Evolutionary conservation across 2,888 invertebrate species (phyloP).

Genomic region (Eretmocerus hayati): DNA sequence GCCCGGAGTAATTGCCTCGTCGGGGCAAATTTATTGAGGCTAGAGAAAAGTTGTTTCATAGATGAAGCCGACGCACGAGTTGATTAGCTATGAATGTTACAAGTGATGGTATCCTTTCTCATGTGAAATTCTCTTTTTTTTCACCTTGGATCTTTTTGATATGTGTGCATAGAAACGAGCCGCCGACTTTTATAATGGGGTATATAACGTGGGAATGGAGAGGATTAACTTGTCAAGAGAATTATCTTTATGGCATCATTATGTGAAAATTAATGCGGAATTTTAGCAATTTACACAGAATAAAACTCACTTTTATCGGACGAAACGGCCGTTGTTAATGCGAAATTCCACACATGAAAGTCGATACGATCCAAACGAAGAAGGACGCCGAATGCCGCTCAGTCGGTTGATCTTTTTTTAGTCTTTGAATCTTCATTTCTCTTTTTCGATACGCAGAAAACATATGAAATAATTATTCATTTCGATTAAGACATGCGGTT

Average conservation of each 20-base stretch:
- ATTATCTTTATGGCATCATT: constrained; percentile 21
- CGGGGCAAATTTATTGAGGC: constrained; percentile 38
- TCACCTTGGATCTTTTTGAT: too few relatives aligned
- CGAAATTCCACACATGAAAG: constrained; percentile 23
- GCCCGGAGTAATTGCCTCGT: constrained; percentile 40
- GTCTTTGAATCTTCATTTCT: neutral
- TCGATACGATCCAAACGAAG: constrained; percentile 18
- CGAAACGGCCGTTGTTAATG: constrained; percentile 18
- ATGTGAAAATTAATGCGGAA: constrained; percentile 23
- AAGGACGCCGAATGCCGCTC: too few relatives aligned
- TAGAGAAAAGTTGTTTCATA: constrained; percentile 30
- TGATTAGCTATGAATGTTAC: constrained; percentile 32
- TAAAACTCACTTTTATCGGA: constrained; percentile 22
- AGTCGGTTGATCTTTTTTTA: neutral
- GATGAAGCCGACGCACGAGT: constrained; percentile 22
- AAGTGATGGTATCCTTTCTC: constrained; percentile 12
- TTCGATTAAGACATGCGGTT: too few relatives aligned
- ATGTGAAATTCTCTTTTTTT: too few relatives aligned
- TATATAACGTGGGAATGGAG: constrained; percentile 24
- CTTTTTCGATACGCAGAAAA: neutral
- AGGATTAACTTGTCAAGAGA: constrained; percentile 23
- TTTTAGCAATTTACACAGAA: constrained; percentile 24
- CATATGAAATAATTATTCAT: too few relatives aligned
- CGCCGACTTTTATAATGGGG: too few relatives aligned
- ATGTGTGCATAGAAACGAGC: too few relatives aligned